phyloP scores from a whole-genome alignment of 2,797 vertebrate genomes.

The Distichodus sexfasciatus region DNA sequence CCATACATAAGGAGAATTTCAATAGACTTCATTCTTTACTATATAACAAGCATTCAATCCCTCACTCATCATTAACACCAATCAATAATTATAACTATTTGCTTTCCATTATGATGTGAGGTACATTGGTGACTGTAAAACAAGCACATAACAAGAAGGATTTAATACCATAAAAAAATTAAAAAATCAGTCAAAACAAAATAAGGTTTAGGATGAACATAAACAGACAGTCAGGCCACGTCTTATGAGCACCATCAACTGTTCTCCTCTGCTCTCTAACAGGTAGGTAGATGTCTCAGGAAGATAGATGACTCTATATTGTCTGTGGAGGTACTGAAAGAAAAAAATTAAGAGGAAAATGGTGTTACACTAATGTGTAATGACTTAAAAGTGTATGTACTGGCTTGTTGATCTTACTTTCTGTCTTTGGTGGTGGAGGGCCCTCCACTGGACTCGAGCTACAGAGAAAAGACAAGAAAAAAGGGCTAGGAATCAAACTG shows the following conservation, averaged over 20 bases:
- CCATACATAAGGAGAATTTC: no score
- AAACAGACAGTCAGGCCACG: no score
- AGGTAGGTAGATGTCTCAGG: not conserved
- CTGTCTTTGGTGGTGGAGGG: slow-evolving; percentile 70
- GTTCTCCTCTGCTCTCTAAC: slow-evolving; percentile 16
- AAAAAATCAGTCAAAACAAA: no score
- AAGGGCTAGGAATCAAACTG: not conserved
- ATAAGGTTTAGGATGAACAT: no score
- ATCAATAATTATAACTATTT: not conserved
- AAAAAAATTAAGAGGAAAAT: no score
- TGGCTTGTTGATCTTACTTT: slow-evolving; percentile 56
- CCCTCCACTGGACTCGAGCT: slow-evolving; percentile 66
- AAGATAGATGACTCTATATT: slow-evolving; percentile 59
- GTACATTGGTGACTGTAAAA: no score
- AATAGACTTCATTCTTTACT: no score
- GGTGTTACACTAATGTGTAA: no score
- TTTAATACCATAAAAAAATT: no score
- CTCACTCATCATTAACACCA: not conserved
- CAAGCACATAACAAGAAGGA: no score
- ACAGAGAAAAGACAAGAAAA: not conserved
- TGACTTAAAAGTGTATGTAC: no score
- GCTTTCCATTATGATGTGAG: no score
- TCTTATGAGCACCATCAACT: slow-evolving; percentile 25
- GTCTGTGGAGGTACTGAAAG: slow-evolving; percentile 71
- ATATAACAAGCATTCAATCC: not conserved